Conservation (phyloP, 2,797 vertebrate species). For the Sebastes vulpes region DNA sequence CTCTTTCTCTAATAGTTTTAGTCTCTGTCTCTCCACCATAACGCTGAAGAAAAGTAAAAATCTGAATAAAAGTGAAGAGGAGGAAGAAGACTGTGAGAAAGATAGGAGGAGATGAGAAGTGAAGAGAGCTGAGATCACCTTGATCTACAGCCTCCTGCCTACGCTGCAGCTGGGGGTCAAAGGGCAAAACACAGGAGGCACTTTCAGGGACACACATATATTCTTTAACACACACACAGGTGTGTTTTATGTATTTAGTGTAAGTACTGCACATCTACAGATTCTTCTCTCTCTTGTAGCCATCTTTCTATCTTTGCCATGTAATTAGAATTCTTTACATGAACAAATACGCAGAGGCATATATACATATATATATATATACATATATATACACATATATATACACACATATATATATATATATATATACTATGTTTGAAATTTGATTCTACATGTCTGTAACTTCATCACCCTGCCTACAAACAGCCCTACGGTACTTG, state of each 20-base stretch:
- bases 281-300: background rate
- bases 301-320: background rate
- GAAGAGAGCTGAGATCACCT: conserved; percentile 53
- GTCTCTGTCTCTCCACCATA: background rate
- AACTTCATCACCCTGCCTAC: no score
- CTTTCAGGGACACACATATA: conserved; percentile 25
- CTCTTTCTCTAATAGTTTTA: background rate
- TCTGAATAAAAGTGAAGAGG: background rate
- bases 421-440: no score
- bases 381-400: no score
- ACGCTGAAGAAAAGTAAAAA: background rate
- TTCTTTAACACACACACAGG: conserved; percentile 5
- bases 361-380: no score
- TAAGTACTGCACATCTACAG: background rate
- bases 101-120: conserved; percentile 8
- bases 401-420: no score
- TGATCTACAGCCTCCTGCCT: conserved; percentile 58
- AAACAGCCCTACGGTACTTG: no score
- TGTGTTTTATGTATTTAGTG: conserved; percentile 7
- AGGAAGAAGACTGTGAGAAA: conserved; percentile 37
- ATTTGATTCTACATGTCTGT: no score
- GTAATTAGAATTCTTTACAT: no score
- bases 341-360: no score
- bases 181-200: conserved; percentile 51
- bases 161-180: conserved; percentile 30